phyloP scores from a whole-genome alignment of 2,888 invertebrate genomes.

The Panopea generosa region DNA sequence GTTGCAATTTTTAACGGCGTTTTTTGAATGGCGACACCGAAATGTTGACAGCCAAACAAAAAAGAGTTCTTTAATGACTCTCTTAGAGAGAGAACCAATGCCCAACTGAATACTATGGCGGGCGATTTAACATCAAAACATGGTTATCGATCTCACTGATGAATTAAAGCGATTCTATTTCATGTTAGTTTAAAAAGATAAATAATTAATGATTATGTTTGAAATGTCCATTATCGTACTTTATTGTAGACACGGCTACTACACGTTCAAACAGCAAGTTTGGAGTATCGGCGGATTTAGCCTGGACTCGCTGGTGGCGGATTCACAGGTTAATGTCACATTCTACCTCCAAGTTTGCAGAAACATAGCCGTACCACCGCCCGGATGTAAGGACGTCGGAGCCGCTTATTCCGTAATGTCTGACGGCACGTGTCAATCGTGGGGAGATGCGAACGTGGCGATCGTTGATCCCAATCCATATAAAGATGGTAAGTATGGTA shows the following conservation, averaged over 20 bases:
- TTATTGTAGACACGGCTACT: constrained; percentile 42
- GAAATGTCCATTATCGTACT: neutral
- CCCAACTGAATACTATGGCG: too few relatives aligned
- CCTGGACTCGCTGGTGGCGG: constrained; percentile 56
- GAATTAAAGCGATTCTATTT: too few relatives aligned
- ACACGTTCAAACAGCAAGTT: constrained; percentile 46
- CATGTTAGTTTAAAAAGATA: neutral
- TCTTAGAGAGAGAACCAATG: too few relatives aligned
- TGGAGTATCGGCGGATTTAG: constrained; percentile 58
- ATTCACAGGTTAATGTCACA: constrained; percentile 56
- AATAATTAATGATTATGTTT: neutral
- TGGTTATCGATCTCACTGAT: too few relatives aligned
- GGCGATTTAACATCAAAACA: too few relatives aligned
- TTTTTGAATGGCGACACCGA: too few relatives aligned
- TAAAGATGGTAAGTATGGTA: constrained; percentile 54
- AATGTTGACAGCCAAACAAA: too few relatives aligned
- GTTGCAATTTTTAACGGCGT: too few relatives aligned
- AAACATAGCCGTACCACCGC: constrained; percentile 42
- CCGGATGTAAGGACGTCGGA: constrained; percentile 49
- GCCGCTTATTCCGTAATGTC: constrained; percentile 52
- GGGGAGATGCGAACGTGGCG: constrained; percentile 54
- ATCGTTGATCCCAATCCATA: constrained; percentile 51
- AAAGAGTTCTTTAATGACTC: too few relatives aligned
- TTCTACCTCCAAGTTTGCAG: constrained; percentile 59
- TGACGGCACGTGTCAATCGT: constrained; percentile 54